These are phyloP conservation scores for Caenorhabditis wallacei DNA, from an alignment of 2,888 invertebrate species.

Conservation along the genomic window DNA sequence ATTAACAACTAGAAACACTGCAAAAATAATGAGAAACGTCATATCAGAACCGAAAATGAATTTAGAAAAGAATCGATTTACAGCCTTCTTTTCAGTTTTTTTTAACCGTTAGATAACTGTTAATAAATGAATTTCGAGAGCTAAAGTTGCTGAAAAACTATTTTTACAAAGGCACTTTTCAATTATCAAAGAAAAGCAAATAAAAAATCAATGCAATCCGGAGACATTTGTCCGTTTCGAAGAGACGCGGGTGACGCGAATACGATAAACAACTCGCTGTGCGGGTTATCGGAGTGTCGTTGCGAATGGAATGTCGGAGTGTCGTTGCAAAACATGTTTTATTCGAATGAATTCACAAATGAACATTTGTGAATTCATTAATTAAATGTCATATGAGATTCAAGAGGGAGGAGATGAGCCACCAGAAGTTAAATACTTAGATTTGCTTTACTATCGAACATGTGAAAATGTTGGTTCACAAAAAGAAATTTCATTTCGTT, in stretches of 20 bases:
- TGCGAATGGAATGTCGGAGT: background rate
- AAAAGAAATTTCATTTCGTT: slow-evolving; percentile 5
- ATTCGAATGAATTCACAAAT: no score
- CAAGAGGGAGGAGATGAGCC: slow-evolving; percentile 30
- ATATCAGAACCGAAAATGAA: no score
- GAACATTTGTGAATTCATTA: no score
- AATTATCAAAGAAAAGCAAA: background rate
- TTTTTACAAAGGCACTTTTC: background rate
- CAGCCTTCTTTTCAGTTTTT: no score
- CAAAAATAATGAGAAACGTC: no score
- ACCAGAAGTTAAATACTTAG: slow-evolving; percentile 33
- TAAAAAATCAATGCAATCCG: background rate
- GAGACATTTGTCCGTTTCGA: slow-evolving; percentile 4
- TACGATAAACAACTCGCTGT: slow-evolving; percentile 25
- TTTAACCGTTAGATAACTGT: no score
- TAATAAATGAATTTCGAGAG: no score
- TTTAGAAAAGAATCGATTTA: no score
- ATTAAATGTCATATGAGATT: no score
- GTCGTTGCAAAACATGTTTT: no score
- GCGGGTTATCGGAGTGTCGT: slow-evolving; percentile 45
- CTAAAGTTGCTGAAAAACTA: no score
- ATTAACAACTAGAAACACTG: no score
- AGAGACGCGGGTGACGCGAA: slow-evolving; percentile 14
- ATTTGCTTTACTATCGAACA: slow-evolving; percentile 8
- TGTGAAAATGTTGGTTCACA: background rate